A percentile compares a stretch with the other conserved stretches of the same genome.
Evolutionary conservation across 1,140 invertebrate genomes (phyloP).

Genomic region (Oryctes rhinoceros): DNA sequence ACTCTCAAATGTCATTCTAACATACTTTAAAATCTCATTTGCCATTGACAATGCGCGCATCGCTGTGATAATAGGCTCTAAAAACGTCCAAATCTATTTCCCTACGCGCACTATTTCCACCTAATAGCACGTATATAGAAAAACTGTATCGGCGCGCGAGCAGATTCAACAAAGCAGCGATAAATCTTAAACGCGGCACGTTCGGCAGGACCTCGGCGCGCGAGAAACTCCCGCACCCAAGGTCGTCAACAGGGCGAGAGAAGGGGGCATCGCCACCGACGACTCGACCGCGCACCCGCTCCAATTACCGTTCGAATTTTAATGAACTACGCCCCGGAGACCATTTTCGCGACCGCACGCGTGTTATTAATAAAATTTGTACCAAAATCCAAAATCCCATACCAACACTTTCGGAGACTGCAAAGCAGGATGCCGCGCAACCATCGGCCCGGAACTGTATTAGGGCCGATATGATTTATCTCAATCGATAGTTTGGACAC

Average conservation of each 20-base stretch:
- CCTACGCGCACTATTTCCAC: background rate
- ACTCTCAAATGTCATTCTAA: too few relatives aligned
- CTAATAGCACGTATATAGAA: conserved; percentile 5
- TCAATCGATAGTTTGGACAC: conserved; percentile 16
- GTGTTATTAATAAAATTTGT: conserved; percentile 38
- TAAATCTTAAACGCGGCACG: background rate
- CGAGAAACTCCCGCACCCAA: conserved; percentile 1
- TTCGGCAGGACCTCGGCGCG: background rate
- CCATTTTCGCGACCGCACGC: background rate
- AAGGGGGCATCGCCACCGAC: background rate
- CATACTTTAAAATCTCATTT: background rate
- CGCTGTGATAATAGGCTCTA: background rate
- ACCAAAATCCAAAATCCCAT: conserved; percentile 16
- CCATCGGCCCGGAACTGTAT: background rate
- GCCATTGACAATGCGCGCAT: background rate
- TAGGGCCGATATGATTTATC: conserved; percentile 16
- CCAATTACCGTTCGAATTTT: conserved; percentile 34
- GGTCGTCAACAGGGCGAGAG: background rate
- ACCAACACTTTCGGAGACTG: background rate
- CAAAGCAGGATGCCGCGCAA: background rate
- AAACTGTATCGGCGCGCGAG: conserved; percentile 6
- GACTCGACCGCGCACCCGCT: background rate
- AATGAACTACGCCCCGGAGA: conserved; percentile 27
- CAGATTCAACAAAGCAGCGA: conserved; percentile 5
- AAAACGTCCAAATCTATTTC: conserved; percentile 10